Conservation (phyloP, 2,113 vertebrate species). For the Steatornis caripensis region DNA sequence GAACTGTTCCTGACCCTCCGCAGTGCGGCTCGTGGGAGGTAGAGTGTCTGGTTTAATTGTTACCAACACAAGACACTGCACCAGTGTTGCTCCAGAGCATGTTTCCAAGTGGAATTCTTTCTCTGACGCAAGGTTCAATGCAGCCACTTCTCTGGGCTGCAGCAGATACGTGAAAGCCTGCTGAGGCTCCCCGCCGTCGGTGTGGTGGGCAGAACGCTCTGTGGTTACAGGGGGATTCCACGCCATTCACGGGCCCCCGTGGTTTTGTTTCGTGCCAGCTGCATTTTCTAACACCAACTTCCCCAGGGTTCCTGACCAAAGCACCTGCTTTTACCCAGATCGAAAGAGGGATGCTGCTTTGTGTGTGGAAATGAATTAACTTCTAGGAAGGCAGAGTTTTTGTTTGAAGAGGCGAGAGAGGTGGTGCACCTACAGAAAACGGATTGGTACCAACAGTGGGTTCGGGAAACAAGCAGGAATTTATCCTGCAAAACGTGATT, state of each 20-base stretch:
- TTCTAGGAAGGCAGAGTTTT: neutral
- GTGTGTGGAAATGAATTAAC: neutral
- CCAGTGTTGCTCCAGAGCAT: neutral
- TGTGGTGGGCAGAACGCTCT: fast-evolving
- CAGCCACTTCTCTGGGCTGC: neutral
- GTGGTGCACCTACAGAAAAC: neutral
- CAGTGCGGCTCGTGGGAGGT: fast-evolving
- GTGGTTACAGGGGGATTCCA: neutral
- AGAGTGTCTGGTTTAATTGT: neutral
- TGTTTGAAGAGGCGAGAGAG: neutral
- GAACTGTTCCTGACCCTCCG: neutral
- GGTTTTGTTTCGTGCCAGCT: neutral
- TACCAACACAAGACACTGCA: neutral
- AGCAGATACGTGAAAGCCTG: neutral
- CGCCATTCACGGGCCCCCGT: fast-evolving
- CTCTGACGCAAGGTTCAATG: neutral
- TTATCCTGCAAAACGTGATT: neutral
- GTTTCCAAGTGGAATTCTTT: neutral
- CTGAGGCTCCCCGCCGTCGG: neutral
- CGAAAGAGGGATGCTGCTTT: neutral
- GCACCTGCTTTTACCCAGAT: neutral
- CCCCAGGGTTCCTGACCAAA: neutral
- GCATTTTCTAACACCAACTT: neutral
- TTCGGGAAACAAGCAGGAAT: neutral
- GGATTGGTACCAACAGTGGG: neutral